Conservation (phyloP, 2,113 vertebrate species). For the Gymnogyps californianus region DNA sequence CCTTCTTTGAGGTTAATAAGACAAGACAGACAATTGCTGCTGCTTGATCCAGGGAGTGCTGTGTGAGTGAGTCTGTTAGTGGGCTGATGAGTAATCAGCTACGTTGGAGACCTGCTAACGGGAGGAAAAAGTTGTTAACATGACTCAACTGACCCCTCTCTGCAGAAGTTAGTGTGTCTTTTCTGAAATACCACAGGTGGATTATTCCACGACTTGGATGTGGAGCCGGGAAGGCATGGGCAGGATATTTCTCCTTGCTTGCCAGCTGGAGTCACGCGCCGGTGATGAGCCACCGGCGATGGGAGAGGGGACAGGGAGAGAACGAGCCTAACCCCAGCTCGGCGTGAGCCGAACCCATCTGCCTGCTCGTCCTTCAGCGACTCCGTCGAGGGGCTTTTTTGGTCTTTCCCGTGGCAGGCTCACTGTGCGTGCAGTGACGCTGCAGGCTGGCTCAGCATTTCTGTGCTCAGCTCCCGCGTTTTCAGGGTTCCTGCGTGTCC, state of each 20-base stretch:
- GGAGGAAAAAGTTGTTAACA: slow-evolving; percentile 26
- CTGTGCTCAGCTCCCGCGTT: background rate
- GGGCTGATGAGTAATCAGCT: slow-evolving; percentile 55
- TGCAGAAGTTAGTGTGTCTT: background rate
- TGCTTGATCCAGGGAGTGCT: background rate
- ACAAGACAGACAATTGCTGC: slow-evolving; percentile 49
- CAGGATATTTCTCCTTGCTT: background rate
- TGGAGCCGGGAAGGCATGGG: background rate
- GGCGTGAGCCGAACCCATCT: background rate
- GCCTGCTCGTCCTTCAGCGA: background rate
- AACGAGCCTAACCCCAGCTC: background rate
- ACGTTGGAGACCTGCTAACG: slow-evolving; percentile 44
- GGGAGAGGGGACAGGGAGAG: background rate
- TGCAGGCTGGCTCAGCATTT: slow-evolving; percentile 29
- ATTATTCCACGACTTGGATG: slow-evolving; percentile 21
- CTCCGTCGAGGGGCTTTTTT: background rate
- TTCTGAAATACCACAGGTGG: slow-evolving; percentile 52
- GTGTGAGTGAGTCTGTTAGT: slow-evolving; percentile 29
- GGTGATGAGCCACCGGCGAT: background rate
- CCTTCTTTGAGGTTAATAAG: slow-evolving; percentile 34
- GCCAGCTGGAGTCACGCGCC: slow-evolving; percentile 19
- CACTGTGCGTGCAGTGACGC: background rate
- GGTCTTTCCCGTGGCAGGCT: background rate
- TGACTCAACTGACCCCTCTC: slow-evolving; percentile 64
- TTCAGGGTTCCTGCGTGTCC: background rate